These are phyloP conservation scores for Helicoverpa zea DNA, from an alignment of 1,140 invertebrate genomes.

Conservation along the genomic window DNA sequence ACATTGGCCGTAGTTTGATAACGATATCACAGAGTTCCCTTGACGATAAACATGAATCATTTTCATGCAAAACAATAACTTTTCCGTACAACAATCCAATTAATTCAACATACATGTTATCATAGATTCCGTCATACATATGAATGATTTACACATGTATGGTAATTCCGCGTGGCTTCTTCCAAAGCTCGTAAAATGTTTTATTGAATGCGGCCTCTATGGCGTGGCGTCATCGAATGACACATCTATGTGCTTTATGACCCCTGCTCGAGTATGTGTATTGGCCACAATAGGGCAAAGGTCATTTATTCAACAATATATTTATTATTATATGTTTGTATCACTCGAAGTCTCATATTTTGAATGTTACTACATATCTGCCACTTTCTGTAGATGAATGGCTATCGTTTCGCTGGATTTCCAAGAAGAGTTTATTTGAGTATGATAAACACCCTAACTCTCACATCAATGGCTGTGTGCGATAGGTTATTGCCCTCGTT, in stretches of 20 bases:
- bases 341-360: background rate
- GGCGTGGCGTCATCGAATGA: constrained; percentile 13
- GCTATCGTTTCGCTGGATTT: background rate
- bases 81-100: background rate
- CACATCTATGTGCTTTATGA: constrained; percentile 39
- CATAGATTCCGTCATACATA: constrained; percentile 8
- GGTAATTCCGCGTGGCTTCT: background rate
- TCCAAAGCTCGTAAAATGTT: constrained; percentile 35
- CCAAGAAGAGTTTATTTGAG: no score
- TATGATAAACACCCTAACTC: no score
- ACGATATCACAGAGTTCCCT: background rate
- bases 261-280: constrained; percentile 9
- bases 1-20: no score
- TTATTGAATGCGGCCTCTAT: constrained; percentile 30
- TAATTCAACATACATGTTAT: constrained; percentile 14
- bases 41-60: no score
- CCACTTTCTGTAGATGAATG: background rate
- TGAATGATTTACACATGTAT: constrained; percentile 34
- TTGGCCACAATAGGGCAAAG: constrained; percentile 3
- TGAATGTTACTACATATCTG: background rate
- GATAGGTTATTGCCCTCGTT: no score
- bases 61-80: background rate
- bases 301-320: background rate
- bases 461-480: no score
- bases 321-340: background rate